Evolutionary conservation across 2,113 vertebrate species (phyloP), one percentile per base, ranked within the genome.

Genomic region (Tenebrosternarchus preto): DNA sequence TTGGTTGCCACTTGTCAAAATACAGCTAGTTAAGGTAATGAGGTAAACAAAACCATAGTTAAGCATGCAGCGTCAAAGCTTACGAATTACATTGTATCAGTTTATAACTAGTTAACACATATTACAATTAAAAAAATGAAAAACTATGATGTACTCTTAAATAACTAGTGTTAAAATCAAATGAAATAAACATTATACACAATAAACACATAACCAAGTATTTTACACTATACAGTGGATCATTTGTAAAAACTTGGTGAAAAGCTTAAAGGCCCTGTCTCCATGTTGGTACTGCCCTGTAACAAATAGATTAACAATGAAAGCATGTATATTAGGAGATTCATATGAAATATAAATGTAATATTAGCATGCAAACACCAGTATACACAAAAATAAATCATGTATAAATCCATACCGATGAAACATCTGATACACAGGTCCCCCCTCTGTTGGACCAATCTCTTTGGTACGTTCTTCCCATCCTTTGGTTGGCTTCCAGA

Each of bases 271-370:
- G 17, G 46, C 82, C 94, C 89, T 95, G 92, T 89, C 95, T 94
- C 95, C 95, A 96, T 55, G 86, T 86, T 36, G 95, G 95, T 66
- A 93, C 77, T 80, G 94, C 94, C 90, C 95, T 96, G 86, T 39
- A 78, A 25, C 73, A 86, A 61, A 77, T 22, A 85, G 84, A 57
- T 82, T n/a, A 68, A 76, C 20, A 85, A 81, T 3, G 80, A 78
- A 81, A 86, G 22, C 15, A 17, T 60, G 55, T 57, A 24, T 68
- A 46, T 22, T 11, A 19, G 33, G 3, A 29, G 43, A 3, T 46
- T 68, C 33, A 36, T 27, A 7, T 17, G 50, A 29, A 66, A 7
- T n/a, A 50, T 29, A 56, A n/a, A 16, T 39, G 24, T 77, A 46
- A 59, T 16, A 24, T 33, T 12, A n/a, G 3, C 6, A 22, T 33